Evolutionary conservation across 2,113 vertebrate genomes (phyloP).

Genomic region (Perca flavescens): DNA sequence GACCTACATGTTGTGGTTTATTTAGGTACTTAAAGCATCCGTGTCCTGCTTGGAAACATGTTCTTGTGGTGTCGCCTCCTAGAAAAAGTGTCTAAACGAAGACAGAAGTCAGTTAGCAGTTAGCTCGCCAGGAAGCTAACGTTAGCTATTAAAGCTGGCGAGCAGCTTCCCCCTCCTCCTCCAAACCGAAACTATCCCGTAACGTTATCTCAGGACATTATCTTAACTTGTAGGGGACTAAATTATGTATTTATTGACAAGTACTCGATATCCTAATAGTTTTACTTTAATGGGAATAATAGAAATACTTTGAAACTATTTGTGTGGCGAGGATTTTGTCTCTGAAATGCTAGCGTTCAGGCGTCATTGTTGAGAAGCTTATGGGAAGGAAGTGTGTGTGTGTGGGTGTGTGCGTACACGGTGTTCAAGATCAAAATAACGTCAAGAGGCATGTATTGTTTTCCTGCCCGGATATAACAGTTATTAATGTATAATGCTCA

Average conservation of each 20-base stretch:
- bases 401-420: not conserved
- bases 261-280: rapidly evolving
- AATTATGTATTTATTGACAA: rapidly evolving
- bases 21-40: rapidly evolving
- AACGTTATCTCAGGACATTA: not conserved
- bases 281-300: rapidly evolving
- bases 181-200: conserved; percentile 43
- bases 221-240: not conserved
- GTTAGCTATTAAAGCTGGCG: conserved; percentile 30
- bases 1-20: rapidly evolving
- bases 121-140: conserved; percentile 55
- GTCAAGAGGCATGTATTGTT: not conserved
- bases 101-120: conserved; percentile 57
- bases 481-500: not conserved
- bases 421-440: conserved; percentile 26
- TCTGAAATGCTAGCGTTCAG: conserved; percentile 37
- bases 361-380: conserved; percentile 61
- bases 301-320: not conserved
- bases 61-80: conserved; percentile 22
- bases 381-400: conserved; percentile 51
- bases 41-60: rapidly evolving
- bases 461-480: not conserved
- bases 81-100: conserved; percentile 18
- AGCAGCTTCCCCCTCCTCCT: conserved; percentile 5
- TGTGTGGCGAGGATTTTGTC: not conserved